Base-by-base conservation (phyloP, 1,140 invertebrate genomes). In the Drosophila elegans region DNA sequence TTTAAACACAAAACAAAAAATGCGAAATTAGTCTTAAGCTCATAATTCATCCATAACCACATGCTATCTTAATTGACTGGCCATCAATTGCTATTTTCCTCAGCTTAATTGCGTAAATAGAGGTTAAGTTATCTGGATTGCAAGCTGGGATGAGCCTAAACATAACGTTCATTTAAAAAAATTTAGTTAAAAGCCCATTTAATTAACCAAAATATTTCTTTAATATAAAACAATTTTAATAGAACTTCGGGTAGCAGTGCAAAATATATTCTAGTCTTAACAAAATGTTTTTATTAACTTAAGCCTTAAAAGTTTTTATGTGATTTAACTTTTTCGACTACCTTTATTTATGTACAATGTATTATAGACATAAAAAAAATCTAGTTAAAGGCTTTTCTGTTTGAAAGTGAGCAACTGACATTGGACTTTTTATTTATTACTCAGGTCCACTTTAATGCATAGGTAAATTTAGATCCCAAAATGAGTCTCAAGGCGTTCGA, bases 401-500 rank as follows among this genome's bases (percentile, higher is more conserved):
- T 32, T 16, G 27, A n/a, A 27, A 11, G 13, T 32, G 27, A 21
- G 3, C 10, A 0, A 38, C 4, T 29, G 25, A 27, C 34, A 12
- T 25, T 13, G 10, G 25, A 13, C 16, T 21, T 12, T 16, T 5
- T 5, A 25, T 2, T 2, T 7, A 7, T 0, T 34, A 2, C 1
- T 9, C 16, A 11, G 49, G 59, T 55, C 49, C 59, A 61, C 13
- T 53, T 16, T 7, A 34, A 13, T 25, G 54, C 3, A 7, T 10
- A 13, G 27, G 5, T 25, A 63, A 38, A 39, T n/a, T 7, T 29
- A 41, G 21, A 34, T 21, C 49, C 42, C 21, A 34, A 12, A 45
- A 48, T 21, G n/a, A 41, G 44, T 32, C 59, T 38, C 21, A 45
- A 73, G 80, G 71, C 60, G 76, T 76, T 72, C 60, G 34, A 1